These are phyloP conservation scores for Copidosoma floridanum DNA, from an alignment of 1,140 invertebrate species.

Conservation along the genomic window DNA sequence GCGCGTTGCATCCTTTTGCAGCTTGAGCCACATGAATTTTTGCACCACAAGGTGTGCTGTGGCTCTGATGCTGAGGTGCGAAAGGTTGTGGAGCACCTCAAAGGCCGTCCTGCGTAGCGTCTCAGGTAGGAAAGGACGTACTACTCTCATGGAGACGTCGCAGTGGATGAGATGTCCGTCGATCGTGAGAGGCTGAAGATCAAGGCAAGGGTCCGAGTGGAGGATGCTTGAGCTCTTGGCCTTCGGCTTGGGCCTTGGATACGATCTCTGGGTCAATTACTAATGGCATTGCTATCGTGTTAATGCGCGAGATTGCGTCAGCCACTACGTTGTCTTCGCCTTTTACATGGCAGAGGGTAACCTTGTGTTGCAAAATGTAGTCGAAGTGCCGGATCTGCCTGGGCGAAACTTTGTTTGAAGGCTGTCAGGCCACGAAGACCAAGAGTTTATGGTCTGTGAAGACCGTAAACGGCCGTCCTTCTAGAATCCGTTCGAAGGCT, in stretches of 20 bases:
- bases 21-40: too few relatives aligned
- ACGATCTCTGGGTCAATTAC: too few relatives aligned
- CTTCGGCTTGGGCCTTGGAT: too few relatives aligned
- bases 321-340: slow-evolving; percentile 32
- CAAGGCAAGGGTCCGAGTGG: not conserved
- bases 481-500: too few relatives aligned
- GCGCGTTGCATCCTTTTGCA: too few relatives aligned
- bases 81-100: not conserved
- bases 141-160: not conserved
- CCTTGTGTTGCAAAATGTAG: too few relatives aligned
- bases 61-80: slow-evolving; percentile 1
- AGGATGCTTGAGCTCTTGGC: too few relatives aligned
- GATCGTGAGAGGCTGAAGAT: not conserved
- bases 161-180: not conserved
- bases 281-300: slow-evolving; percentile 18
- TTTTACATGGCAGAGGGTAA: not conserved
- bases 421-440: too few relatives aligned
- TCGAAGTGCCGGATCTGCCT: too few relatives aligned
- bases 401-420: too few relatives aligned
- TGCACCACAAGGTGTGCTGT: slow-evolving; percentile 2
- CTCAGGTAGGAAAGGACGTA: not conserved
- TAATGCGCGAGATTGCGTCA: slow-evolving; percentile 33
- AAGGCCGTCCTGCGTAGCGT: not conserved
- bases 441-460: too few relatives aligned
- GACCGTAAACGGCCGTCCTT: too few relatives aligned